Evolutionary conservation across 2,888 invertebrate species (phyloP).

Genomic region (Euphydryas editha): DNA sequence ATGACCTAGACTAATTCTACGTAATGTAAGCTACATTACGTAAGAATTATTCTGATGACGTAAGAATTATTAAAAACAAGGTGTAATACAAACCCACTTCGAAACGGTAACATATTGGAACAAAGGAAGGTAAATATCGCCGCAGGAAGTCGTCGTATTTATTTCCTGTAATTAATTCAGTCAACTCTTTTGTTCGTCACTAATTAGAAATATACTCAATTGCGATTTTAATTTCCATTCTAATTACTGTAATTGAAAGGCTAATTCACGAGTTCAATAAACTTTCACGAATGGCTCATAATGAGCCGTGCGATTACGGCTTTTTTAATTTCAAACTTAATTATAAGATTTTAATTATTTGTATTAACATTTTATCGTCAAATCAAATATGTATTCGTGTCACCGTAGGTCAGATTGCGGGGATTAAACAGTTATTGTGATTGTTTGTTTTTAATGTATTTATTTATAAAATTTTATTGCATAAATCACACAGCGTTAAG

Average conservation of each 20-base stretch:
- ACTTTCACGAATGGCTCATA: slow-evolving; percentile 4
- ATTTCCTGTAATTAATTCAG: slow-evolving; percentile 23
- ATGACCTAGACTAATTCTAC: too few relatives aligned
- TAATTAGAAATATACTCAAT: slow-evolving; percentile 28
- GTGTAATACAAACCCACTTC: background rate
- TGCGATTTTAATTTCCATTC: slow-evolving; percentile 13
- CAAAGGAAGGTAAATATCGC: background rate
- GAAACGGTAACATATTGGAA: background rate
- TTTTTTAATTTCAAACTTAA: background rate
- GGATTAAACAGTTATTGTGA: background rate
- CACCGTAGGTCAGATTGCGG: background rate
- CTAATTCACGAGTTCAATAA: slow-evolving; percentile 1
- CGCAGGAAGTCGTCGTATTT: background rate
- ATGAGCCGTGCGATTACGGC: background rate
- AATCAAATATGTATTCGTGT: background rate
- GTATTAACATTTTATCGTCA: background rate
- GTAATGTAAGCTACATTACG: too few relatives aligned
- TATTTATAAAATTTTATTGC: too few relatives aligned
- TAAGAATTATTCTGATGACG: too few relatives aligned
- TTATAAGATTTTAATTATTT: background rate
- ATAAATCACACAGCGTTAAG: too few relatives aligned
- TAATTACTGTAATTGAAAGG: slow-evolving; percentile 10
- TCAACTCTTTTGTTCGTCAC: slow-evolving; percentile 19
- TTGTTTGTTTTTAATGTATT: background rate
- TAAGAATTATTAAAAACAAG: too few relatives aligned